phyloP scores from a whole-genome alignment of 2,113 vertebrate genomes.

The Bothrops jararaca region DNA sequence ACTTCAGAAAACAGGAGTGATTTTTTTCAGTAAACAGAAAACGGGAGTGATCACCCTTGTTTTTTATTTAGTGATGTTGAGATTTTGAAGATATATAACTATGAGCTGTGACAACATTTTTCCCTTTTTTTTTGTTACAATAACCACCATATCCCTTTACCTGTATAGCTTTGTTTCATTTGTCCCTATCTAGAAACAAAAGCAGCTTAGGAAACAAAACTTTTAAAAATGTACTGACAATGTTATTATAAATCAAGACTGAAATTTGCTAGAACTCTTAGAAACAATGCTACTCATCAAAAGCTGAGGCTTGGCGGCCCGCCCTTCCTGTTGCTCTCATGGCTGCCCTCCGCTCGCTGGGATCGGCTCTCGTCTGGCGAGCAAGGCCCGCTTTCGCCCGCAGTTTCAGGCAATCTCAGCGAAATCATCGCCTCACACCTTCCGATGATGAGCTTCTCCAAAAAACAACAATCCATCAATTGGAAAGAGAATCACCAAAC shows the following conservation, averaged over 20 bases:
- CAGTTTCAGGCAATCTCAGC: slow-evolving; percentile 51
- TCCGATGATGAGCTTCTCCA: slow-evolving; percentile 90
- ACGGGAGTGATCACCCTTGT: background rate
- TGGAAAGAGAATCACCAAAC: slow-evolving; percentile 75
- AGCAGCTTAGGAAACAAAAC: background rate
- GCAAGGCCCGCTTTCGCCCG: too few relatives aligned
- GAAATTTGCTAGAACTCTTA: background rate
- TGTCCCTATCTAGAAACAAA: background rate
- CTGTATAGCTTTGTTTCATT: background rate
- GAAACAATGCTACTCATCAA: background rate
- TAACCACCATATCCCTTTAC: background rate
- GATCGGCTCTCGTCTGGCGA: too few relatives aligned
- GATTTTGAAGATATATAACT: background rate
- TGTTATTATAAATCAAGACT: background rate
- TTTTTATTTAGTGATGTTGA: background rate
- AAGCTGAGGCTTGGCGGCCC: too few relatives aligned
- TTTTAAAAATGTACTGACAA: background rate
- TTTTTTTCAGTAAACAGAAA: background rate
- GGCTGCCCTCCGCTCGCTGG: too few relatives aligned
- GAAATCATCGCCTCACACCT: slow-evolving; percentile 76
- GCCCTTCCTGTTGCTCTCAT: too few relatives aligned
- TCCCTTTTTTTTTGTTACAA: background rate
- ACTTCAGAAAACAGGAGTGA: background rate
- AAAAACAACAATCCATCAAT: slow-evolving; percentile 75
- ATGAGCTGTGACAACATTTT: background rate